Conservation (phyloP, 1,140 invertebrate genomes). For the Bombus ignitus region DNA sequence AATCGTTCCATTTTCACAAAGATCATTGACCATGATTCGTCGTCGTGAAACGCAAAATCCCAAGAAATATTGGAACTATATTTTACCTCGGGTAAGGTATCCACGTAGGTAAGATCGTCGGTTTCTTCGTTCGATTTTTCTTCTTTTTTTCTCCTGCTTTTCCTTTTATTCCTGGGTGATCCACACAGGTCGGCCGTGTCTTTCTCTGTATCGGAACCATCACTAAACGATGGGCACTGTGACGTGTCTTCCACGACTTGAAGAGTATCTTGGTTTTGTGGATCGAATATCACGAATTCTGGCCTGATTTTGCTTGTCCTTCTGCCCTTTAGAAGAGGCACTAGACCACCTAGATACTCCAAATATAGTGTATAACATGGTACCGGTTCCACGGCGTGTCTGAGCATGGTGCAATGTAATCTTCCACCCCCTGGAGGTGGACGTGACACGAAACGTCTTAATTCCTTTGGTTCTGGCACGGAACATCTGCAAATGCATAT, state of each 20-base stretch:
- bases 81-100: conserved; percentile 94
- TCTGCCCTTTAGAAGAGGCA: conserved; percentile 97
- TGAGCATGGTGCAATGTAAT: conserved; percentile 97
- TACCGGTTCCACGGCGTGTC: conserved; percentile 88
- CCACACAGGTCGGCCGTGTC: conserved; percentile 84
- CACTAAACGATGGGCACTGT: conserved; percentile 81
- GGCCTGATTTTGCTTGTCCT: conserved; percentile 97
- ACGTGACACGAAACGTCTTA: conserved; percentile 96
- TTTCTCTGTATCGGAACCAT: conserved; percentile 91
- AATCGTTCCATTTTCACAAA: neutral
- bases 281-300: conserved; percentile 99
- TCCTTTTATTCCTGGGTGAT: conserved; percentile 87
- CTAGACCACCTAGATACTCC: conserved; percentile 97
- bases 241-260: conserved; percentile 74
- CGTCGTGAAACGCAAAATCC: neutral
- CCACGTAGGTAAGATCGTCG: conserved; percentile 92
- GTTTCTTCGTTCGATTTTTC: conserved; percentile 81
- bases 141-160: conserved; percentile 83
- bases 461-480: conserved; percentile 93
- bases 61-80: neutral
- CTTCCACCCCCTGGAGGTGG: conserved; percentile 93
- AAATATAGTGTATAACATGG: conserved; percentile 97
- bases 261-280: conserved; percentile 85
- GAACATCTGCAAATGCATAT: conserved; percentile 88
- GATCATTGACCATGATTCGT: neutral